Percentiles rank a stretch among this genome's conserved stretches.
phyloP scores from a whole-genome alignment of 2,113 vertebrate genomes.

The Takifugu bimaculatus region DNA sequence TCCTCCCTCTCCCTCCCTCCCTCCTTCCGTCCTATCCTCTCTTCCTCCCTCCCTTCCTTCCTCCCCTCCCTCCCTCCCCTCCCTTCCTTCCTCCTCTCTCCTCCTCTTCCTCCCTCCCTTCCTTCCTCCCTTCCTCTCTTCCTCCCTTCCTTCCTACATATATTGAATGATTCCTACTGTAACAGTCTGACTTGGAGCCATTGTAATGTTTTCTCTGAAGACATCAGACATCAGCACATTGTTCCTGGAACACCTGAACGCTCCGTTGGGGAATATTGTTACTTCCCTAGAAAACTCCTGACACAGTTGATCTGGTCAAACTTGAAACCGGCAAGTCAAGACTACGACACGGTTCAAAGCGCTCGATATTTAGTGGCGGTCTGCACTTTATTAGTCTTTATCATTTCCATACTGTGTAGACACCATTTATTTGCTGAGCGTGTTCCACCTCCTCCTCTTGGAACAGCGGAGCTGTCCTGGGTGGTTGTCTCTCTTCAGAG shows the following conservation, averaged over 20 bases:
- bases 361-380: too few species aligned
- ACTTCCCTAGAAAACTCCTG: too few species aligned
- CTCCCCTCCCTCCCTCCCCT: constrained; percentile 19
- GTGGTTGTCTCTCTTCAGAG: constrained; percentile 50
- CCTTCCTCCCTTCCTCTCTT: constrained; percentile 7
- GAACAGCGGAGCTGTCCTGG: constrained; percentile 32
- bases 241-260: too few species aligned
- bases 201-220: background rate
- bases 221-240: background rate
- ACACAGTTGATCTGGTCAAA: too few species aligned
- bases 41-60: constrained; percentile 19
- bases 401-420: too few species aligned
- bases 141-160: constrained; percentile 41
- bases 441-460: constrained; percentile 6
- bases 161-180: constrained; percentile 71
- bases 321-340: too few species aligned
- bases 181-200: constrained; percentile 65
- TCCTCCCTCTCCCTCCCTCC: constrained; percentile 26
- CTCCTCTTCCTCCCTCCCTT: constrained; percentile 35
- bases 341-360: too few species aligned
- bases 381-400: too few species aligned
- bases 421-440: background rate
- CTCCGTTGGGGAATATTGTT: too few species aligned
- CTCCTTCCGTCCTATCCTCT: too few species aligned
- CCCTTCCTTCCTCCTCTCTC: constrained; percentile 9